Evolutionary conservation across 2,113 vertebrate species (phyloP).

Genomic region (Malurus melanocephalus): DNA sequence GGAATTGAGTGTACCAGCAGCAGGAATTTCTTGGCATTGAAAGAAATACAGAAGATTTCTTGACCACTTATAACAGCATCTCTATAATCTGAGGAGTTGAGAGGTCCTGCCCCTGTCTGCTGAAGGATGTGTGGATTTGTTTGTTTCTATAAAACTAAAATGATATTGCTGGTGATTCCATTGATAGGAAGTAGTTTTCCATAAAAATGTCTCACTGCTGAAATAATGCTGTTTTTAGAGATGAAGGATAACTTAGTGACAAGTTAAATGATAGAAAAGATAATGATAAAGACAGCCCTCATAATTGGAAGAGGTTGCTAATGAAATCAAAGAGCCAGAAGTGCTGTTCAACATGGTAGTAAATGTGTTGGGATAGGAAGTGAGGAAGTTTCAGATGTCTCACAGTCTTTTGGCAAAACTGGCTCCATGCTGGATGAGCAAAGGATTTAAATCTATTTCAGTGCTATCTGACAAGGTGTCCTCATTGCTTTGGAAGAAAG

Average conservation of each 20-base stretch:
- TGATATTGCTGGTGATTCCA: not conserved
- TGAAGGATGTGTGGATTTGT: not conserved
- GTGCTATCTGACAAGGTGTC: not conserved
- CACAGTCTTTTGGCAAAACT: not conserved
- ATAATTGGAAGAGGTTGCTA: not conserved
- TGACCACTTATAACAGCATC: not conserved
- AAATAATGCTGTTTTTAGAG: not conserved
- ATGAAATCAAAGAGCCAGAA: not conserved
- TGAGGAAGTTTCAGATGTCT: not conserved
- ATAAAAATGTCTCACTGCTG: not conserved
- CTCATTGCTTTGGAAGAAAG: not conserved
- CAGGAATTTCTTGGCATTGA: not conserved
- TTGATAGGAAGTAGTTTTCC: not conserved
- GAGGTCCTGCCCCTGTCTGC: not conserved
- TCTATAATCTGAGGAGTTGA: not conserved
- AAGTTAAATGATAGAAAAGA: not conserved
- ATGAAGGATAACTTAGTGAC: not conserved
- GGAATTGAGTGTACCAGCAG: not conserved
- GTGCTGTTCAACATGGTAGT: not conserved
- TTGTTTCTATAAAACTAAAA: not conserved
- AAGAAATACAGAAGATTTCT: not conserved
- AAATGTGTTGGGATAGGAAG: not conserved
- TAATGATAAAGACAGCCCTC: not conserved
- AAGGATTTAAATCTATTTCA: not conserved
- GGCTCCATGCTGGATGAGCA: not conserved